Percentiles rank a stretch among this genome's conserved stretches.
phyloP scores from a whole-genome alignment of 2,888 invertebrate species.

The Colletes collaris region DNA sequence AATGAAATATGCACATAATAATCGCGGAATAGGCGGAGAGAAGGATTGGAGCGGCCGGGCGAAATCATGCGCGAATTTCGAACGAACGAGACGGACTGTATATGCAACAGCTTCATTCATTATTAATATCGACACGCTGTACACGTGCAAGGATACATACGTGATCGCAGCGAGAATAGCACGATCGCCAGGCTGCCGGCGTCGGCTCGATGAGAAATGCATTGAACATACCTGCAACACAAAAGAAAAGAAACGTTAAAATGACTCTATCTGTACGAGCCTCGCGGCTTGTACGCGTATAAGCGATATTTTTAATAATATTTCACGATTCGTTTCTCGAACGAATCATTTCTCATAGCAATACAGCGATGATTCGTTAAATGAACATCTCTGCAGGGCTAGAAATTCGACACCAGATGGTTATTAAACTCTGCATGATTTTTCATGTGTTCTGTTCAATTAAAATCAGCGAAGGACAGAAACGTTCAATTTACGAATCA shows the following conservation, averaged over 20 bases:
- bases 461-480: no score
- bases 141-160: conserved; percentile 68
- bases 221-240: conserved; percentile 69
- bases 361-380: conserved; percentile 9
- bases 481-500: no score
- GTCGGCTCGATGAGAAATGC: conserved; percentile 51
- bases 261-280: conserved; percentile 40
- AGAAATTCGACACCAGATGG: background rate
- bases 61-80: conserved; percentile 58
- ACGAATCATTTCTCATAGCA: conserved; percentile 38
- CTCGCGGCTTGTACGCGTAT: background rate
- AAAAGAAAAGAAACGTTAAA: conserved; percentile 61
- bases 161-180: conserved; percentile 67
- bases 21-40: conserved; percentile 29
- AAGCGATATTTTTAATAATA: conserved; percentile 26
- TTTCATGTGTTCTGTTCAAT: no score
- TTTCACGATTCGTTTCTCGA: background rate
- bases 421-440: no score
- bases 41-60: conserved; percentile 11
- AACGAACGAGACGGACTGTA: conserved; percentile 46
- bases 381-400: no score
- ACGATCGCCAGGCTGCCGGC: conserved; percentile 26
- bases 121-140: conserved; percentile 68
- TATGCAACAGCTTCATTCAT: conserved; percentile 64
- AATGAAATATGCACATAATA: conserved; percentile 58